These are phyloP conservation scores for Emydoidea blandingii DNA, from an alignment of 2,797 vertebrate genomes.

Conservation along the genomic window DNA sequence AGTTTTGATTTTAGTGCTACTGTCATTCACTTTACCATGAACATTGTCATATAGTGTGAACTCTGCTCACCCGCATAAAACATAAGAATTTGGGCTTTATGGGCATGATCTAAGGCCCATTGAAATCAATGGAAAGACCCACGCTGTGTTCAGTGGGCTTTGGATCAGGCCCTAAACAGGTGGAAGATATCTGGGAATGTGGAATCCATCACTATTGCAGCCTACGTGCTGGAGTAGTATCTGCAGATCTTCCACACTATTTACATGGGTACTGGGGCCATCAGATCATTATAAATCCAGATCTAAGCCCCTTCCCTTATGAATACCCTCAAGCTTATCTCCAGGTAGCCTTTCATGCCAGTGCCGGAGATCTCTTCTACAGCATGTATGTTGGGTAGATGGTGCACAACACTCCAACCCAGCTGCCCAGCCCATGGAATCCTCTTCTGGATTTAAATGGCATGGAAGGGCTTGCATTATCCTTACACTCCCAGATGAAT, in stretches of 20 bases:
- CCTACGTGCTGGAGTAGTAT: too few relatives aligned
- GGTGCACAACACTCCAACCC: background rate
- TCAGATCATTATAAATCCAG: background rate
- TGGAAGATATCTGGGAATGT: background rate
- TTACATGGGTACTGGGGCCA: background rate
- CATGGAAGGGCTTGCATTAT: background rate
- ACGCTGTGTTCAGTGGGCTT: background rate
- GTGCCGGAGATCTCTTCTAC: background rate
- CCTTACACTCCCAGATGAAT: background rate
- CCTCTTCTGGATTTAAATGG: background rate
- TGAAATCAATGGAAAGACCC: background rate
- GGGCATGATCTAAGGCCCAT: background rate
- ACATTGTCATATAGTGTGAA: background rate
- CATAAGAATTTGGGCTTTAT: background rate
- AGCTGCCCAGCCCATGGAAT: background rate
- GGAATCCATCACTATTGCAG: background rate
- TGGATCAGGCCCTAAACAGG: background rate
- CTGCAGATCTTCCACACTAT: background rate
- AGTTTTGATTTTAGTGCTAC: background rate
- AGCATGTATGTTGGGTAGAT: background rate
- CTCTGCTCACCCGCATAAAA: background rate
- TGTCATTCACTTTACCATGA: background rate
- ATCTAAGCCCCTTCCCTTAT: background rate
- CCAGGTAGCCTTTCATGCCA: background rate
- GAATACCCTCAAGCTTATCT: background rate